Base-by-base conservation (phyloP, 2,113 vertebrate genomes). In the Circaetus cinerascens region DNA sequence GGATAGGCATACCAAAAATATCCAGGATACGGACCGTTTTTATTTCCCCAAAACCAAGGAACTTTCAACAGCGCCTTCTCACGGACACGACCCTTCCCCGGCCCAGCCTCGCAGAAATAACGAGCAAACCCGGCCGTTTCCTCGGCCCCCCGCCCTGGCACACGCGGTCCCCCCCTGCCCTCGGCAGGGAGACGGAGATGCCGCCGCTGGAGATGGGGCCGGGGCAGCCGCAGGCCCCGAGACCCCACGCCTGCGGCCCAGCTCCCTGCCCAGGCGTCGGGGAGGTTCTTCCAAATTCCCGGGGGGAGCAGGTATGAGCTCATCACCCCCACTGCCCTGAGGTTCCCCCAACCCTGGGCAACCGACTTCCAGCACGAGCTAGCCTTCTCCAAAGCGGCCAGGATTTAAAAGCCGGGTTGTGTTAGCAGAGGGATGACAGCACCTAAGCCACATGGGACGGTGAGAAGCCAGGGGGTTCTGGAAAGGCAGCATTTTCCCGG, bases 361-460 rank as follows among this genome's bases (percentile, higher is more conserved):
- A 7, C 0, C 62, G 5, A 19, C 25, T 4, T 2, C 21, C 51
- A 13, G 71, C 80, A 0, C 13, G 5, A 23, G 19, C 11, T 4
- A 36, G 40, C 68, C n/a, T 17, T 1, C 38, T 1, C 4, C 56
- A 0, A 2, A 22, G 25, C 5, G 10, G 10, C 40, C 43, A 6
- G 12, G n/a, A 3, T 1, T 3, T 14, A 6, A 20, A 7, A 2
- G 0, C 1, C 4, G 14, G 29, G 1, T 1, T 2, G 71, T 1
- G 17, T 3, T 1, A 7, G 29, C n/a, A 4, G 29, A 2, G 43
- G 56, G 38, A 7, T 5, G 48, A 4, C 62, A 1, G 55, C 50
- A 5, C 7, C 62, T 3, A 5, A 22, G 23, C 32, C 85, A 7
- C 79, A 5, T 2, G 82, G 77, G 77, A 55, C 46, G 30, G 32